Base-by-base conservation (phyloP, 2,113 vertebrate species). In the Macquaria ambigua region DNA sequence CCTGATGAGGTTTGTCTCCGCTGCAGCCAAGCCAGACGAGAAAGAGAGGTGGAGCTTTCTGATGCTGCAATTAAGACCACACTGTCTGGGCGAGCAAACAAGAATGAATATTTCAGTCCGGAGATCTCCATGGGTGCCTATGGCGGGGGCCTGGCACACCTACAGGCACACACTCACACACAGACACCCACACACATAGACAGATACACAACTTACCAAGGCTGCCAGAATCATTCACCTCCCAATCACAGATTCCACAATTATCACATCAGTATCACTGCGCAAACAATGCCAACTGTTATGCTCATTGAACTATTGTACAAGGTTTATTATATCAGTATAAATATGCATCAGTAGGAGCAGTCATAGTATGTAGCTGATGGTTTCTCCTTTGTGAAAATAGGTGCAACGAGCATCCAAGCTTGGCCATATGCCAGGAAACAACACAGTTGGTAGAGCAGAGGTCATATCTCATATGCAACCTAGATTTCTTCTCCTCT, bases 61-160 rank as follows among this genome's bases (percentile, higher is more conserved):
- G 93, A 95, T 94, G 91, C 88, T 86, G 93, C 94, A 93, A 94
- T 95, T 95, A 95, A 92, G 93, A 92, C 91, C 92, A 76, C 93
- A 90, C 89, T 92, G 89, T 93, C 94, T 93, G 90, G 88, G 90
- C 87, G 69, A 93, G 90, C 85, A 87, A 88, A 93, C 87, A 84
- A 82, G 92, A 89, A 94, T 94, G 87, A 94, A 94, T 95, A 95
- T 95, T 95, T 96, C 83, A 96, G 92, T 94, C 94, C 70, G 74
- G 93, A 92, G 92, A 93, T 92, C 91, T 94, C 90, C 58, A 50
- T 76, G 93, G 93, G 88, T 83, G 92, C 93, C 92, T 93, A 92
- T 93, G 91, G 86, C 85, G 89, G 92, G 92, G 93, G 92, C 87
- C 93, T 94, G 93, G 93, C 93, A 93, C 89, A 94, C 89, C 92